These are phyloP conservation scores for Gallinago stenura DNA, from an alignment of 2,797 vertebrate genomes.

Conservation along the genomic window DNA sequence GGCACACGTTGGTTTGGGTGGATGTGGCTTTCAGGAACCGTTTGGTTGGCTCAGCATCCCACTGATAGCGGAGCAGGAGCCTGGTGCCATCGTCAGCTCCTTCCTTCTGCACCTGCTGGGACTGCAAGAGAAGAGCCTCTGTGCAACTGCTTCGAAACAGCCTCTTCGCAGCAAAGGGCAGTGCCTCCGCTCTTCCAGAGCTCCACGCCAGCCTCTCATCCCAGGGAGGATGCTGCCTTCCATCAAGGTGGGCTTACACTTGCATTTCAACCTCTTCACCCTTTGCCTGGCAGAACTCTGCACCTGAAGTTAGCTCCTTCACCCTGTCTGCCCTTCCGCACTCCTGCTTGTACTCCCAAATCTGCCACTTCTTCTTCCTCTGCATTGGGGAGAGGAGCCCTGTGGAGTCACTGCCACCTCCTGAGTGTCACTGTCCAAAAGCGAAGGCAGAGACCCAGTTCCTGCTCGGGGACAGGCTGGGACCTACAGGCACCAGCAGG, in stretches of 20 bases:
- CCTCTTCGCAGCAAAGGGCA: accelerated
- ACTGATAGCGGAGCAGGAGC: neutral
- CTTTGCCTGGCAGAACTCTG: neutral
- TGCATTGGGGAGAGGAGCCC: neutral
- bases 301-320: neutral
- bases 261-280: neutral
- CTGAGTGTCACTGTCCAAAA: accelerated
- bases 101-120: neutral
- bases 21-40: neutral
- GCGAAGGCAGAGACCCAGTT: neutral
- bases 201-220: accelerated
- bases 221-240: neutral
- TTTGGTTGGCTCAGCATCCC: neutral
- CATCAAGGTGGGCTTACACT: neutral
- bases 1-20: accelerated
- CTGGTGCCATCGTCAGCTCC: neutral
- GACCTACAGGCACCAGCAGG: accelerated
- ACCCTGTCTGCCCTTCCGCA: neutral
- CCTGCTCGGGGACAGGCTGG: neutral
- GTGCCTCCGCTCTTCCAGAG: neutral
- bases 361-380: neutral
- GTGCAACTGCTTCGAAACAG: accelerated
- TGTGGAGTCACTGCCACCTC: neutral
- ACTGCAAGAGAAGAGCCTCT: neutral
- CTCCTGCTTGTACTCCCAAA: neutral